Base-by-base conservation (phyloP, 2,888 invertebrate species). In the Aproaerema taeniolella region DNA sequence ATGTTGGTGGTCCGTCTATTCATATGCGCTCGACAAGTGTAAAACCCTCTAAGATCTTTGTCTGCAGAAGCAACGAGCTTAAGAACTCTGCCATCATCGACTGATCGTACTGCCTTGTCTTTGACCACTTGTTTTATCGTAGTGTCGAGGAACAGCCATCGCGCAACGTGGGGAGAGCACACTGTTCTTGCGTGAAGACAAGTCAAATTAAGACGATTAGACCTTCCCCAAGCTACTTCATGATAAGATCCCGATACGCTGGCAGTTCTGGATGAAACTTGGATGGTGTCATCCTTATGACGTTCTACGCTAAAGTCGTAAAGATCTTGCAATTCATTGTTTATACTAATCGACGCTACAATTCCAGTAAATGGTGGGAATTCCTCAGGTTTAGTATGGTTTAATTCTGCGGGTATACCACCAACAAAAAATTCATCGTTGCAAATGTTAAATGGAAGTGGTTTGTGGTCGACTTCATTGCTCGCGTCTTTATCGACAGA, bases 161-260 rank as follows among this genome's bases (percentile, higher is more conserved):
- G 61, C 2, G 82, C 77, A 13, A 53, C 39, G 14, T 31, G 41
- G 31, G 65, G 61, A 9, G 64, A 59, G 15, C 56, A 54, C n/a
- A 45, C 37, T 9, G 52, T 58, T 42, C 75, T 63, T 7, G 77
- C 64, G 46, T 82, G 77, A 3, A 86, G 61, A 44, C 85, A 86
- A 13, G 79, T 75, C 31, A 86, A 50, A 52, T 83, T 85, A n/a
- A 86, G 50, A 14, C 50, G 56, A 26, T 75, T 74, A 0, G 80
- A 77, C 41, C 56, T 63, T 2, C 80, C 78, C 83, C 81, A 83
- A 33, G 62, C 58, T 11, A 63, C 73, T 64, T 86, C 85, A 31
- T 79, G 66, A 42, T 85, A 86, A 2, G 68, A 70, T 13, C 75
- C 76, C n/a, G 83, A 83, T 16, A 83, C 49, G 46, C 85, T 85